These are phyloP conservation scores for Drosophila paramelanica DNA, from an alignment of 2,888 invertebrate genomes.

Conservation along the genomic window DNA sequence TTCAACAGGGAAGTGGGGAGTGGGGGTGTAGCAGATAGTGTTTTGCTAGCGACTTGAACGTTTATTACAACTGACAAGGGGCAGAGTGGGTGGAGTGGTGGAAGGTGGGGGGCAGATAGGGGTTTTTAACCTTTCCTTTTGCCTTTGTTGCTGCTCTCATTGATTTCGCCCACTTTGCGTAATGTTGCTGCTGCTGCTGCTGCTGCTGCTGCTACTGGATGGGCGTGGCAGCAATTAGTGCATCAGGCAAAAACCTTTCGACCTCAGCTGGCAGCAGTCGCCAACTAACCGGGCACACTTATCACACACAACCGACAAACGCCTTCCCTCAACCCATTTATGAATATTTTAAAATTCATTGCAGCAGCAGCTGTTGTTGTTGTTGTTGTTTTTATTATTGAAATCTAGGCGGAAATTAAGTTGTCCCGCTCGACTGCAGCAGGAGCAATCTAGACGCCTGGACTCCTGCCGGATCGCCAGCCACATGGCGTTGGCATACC, in stretches of 20 bases:
- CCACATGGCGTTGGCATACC: slow-evolving; percentile 22
- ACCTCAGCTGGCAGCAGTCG: slow-evolving; percentile 38
- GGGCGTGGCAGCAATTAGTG: slow-evolving; percentile 73
- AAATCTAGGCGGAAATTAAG: slow-evolving; percentile 78
- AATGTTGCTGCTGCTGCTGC: not conserved
- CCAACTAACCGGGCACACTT: slow-evolving; percentile 24
- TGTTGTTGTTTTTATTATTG: slow-evolving; percentile 59
- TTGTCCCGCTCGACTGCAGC: slow-evolving; percentile 63
- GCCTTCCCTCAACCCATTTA: slow-evolving; percentile 61
- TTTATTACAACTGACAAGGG: slow-evolving; percentile 71
- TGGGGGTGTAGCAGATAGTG: not conserved
- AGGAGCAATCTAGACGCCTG: slow-evolving; percentile 3
- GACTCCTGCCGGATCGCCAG: not conserved
- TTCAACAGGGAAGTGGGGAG: slow-evolving; percentile 1
- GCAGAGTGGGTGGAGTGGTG: not conserved
- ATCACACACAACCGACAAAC: slow-evolving; percentile 45
- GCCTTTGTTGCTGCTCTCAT: slow-evolving; percentile 44
- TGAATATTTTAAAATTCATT: slow-evolving; percentile 79
- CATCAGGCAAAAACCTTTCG: slow-evolving; percentile 56
- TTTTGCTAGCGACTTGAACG: slow-evolving; percentile 59
- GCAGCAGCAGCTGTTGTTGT: slow-evolving; percentile 23
- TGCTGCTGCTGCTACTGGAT: not conserved
- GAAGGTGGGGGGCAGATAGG: not conserved
- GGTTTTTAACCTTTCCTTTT: slow-evolving; percentile 34
- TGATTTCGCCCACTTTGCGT: slow-evolving; percentile 60